These are phyloP conservation scores for Sarcophaga bullata DNA, from an alignment of 1,140 invertebrate species.

Conservation along the genomic window DNA sequence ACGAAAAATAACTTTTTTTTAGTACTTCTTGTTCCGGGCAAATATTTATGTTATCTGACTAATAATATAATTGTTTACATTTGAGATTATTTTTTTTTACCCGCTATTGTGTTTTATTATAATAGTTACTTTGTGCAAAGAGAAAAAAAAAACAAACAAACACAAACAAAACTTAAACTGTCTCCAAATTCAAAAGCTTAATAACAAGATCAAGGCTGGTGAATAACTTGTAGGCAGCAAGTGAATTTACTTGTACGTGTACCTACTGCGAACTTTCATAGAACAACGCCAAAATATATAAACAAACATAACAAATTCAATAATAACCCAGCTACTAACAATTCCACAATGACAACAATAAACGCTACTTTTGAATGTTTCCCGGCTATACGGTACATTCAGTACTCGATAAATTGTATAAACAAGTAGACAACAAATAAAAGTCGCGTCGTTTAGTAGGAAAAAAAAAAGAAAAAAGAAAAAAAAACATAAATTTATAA, in stretches of 20 bases:
- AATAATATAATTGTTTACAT: too few species aligned
- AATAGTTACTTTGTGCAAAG: too few species aligned
- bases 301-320: neutral
- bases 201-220: constrained; percentile 13
- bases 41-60: too few species aligned
- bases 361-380: neutral
- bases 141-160: neutral
- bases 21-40: too few species aligned
- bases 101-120: too few species aligned
- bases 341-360: neutral
- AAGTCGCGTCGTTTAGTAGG: neutral
- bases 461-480: neutral
- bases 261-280: neutral
- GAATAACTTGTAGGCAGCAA: neutral
- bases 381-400: neutral
- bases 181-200: constrained; percentile 14
- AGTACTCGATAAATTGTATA: neutral
- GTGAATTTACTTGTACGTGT: neutral
- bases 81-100: too few species aligned
- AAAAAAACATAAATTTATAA: too few species aligned
- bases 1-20: too few species aligned
- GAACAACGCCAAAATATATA: neutral
- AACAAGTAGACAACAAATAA: neutral
- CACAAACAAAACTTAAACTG: neutral
- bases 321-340: neutral